Conservation (phyloP, 2,888 invertebrate species). For the Chaetogeoica ovagalla region DNA sequence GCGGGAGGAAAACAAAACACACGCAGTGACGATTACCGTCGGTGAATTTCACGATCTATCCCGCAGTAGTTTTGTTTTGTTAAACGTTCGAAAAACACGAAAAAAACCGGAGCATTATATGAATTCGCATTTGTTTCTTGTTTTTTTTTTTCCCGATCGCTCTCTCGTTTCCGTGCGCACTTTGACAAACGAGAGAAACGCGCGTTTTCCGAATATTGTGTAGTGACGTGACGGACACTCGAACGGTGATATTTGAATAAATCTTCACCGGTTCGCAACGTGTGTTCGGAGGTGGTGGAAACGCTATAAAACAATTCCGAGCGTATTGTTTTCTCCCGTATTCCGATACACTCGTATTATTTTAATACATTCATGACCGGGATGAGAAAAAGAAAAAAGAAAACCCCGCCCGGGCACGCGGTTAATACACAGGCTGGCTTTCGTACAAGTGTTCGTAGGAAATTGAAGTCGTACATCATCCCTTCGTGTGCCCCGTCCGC, state of each 20-base stretch:
- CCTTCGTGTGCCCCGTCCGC: conserved; percentile 31
- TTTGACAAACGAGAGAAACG: neutral
- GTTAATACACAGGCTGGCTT: conserved; percentile 42
- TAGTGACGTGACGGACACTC: conserved; percentile 7
- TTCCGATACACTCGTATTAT: conserved; percentile 9
- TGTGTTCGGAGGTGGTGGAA: neutral
- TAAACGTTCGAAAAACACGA: conserved; percentile 38
- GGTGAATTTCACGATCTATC: conserved; percentile 13
- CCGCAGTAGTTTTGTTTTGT: conserved; percentile 18
- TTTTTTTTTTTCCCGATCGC: conserved; percentile 24
- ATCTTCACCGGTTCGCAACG: conserved; percentile 15
- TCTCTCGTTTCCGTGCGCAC: neutral
- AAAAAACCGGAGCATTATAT: conserved; percentile 12
- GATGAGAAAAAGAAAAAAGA: neutral
- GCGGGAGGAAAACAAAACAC: neutral
- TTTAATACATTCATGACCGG: conserved; percentile 17
- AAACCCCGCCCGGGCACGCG: conserved; percentile 17
- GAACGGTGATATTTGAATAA: conserved; percentile 48
- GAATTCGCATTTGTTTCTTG: conserved; percentile 38
- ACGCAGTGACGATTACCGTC: conserved; percentile 11
- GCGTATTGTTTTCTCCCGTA: conserved; percentile 35
- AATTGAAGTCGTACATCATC: conserved; percentile 52
- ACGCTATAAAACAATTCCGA: conserved; percentile 26
- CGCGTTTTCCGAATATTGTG: neutral
- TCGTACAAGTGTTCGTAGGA: conserved; percentile 50